Percentiles rank a stretch among this genome's conserved stretches.
phyloP scores from a whole-genome alignment of 2,113 vertebrate species.

The Turdus rufiventris region DNA sequence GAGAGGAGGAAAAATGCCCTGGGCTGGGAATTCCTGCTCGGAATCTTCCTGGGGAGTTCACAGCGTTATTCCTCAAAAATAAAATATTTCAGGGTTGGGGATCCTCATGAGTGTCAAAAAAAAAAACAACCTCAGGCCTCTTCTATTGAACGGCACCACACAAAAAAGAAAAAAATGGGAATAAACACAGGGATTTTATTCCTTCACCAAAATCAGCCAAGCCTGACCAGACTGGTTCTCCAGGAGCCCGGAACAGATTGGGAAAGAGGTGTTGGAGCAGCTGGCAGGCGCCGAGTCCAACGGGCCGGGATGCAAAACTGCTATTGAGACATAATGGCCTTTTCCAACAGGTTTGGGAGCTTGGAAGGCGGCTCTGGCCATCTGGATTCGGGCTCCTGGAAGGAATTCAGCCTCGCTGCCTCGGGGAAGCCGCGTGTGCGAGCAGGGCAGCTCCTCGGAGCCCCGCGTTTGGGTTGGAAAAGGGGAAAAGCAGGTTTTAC shows the following conservation, averaged over 20 bases:
- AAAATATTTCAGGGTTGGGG: not conserved
- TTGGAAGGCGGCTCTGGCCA: slow-evolving; percentile 42
- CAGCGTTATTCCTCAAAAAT: not conserved
- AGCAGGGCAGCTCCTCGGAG: not conserved
- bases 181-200: not conserved
- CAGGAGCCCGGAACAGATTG: not conserved
- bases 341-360: slow-evolving; percentile 11
- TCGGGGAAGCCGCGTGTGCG: not conserved
- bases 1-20: not conserved
- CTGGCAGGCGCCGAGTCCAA: not conserved
- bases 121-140: not conserved
- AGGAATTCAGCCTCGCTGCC: slow-evolving; percentile 44
- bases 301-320: not conserved
- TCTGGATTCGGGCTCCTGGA: slow-evolving; percentile 34
- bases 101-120: not conserved
- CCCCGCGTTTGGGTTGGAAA: not conserved
- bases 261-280: not conserved
- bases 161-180: not conserved
- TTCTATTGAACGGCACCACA: fast-evolving
- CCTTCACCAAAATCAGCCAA: not conserved
- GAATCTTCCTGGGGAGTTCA: not conserved
- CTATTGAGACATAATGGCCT: slow-evolving; percentile 7
- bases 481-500: not conserved
- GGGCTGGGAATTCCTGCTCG: not conserved
- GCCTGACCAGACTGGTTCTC: not conserved